Evolutionary conservation across 2,113 vertebrate species (phyloP).

Genomic region (Chaenogobius annularis): DNA sequence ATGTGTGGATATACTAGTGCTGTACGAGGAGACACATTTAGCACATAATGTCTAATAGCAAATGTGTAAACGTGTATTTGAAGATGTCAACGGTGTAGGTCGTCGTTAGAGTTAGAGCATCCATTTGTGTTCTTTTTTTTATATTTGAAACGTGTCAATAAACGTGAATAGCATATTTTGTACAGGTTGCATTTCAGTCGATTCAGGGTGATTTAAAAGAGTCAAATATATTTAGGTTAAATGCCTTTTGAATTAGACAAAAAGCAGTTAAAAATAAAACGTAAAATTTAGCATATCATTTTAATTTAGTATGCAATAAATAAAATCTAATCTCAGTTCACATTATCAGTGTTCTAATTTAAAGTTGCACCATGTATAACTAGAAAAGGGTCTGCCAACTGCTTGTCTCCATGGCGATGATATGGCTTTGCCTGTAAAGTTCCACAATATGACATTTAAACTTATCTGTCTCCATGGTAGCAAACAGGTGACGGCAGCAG

Average conservation of each 20-base stretch:
- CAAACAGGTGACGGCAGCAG: too few species aligned
- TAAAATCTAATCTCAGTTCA: neutral
- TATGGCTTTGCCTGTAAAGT: too few species aligned
- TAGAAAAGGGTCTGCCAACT: too few species aligned
- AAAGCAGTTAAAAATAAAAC: neutral
- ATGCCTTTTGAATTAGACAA: neutral
- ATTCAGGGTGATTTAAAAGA: neutral
- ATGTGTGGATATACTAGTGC: conserved; percentile 31
- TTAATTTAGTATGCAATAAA: too few species aligned
- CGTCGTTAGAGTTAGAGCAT: neutral
- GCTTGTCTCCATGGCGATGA: too few species aligned
- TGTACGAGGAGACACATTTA: conserved; percentile 19
- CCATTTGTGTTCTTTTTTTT: neutral
- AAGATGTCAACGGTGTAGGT: conserved; percentile 19
- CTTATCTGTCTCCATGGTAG: too few species aligned
- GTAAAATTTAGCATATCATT: neutral
- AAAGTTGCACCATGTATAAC: neutral
- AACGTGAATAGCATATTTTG: neutral
- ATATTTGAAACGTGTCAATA: neutral
- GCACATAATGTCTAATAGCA: conserved; percentile 12
- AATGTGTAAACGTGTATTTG: conserved; percentile 27
- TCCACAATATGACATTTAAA: too few species aligned
- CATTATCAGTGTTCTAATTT: neutral
- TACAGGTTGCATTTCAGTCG: neutral
- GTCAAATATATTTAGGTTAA: neutral